Evolutionary conservation across 2,888 invertebrate genomes (phyloP), one percentile per base, ranked within the genome.

Genomic region (Plagodis pulveraria): DNA sequence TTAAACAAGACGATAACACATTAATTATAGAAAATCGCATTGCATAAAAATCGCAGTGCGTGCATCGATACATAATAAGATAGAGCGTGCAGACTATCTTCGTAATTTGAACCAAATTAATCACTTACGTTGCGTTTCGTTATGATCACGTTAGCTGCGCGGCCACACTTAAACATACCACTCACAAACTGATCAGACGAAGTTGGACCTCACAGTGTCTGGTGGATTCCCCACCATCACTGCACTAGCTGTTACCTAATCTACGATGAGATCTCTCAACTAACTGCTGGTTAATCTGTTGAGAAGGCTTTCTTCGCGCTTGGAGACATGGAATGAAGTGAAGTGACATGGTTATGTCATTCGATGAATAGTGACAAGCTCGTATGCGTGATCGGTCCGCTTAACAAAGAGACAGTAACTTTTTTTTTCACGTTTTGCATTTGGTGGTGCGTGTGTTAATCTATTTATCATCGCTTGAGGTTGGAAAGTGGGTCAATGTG

Each of bases 71-170:
- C 47, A 58, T 59, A 59, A 46, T 58, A 58, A n/a, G 51, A 55
- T 36, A 32, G 38, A 58, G 22, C 60, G 63, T 61, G 62, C 63
- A 36, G 57, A 34, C 51, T 48, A 48, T 44, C 44, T 35, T 41
- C 11, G 32, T 55, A 43, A 46, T 46, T 22, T 1, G 1, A 44
- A 33, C 5, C 6, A 53, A 35, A 45, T 49, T 5, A 41, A 48
- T 43, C 72, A 78, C 78, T 79, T 78, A 79, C 79, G 72, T 56
- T 72, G 62, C 66, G 69, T 69, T 61, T 70, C 58, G 68, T 71
- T 67, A 46, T 36, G 38, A 47, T 48, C 58, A 45, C 55, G 12
- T 49, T 22, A 22, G 22, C 22, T 22, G 72, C 72, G 73, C 78
- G 76, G 59, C 73, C 79, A 74, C 76, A 72, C 77, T 70, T 71